Evolutionary conservation across 1,140 invertebrate genomes (phyloP), one percentile per base, ranked within the genome.

Genomic region (Vanessa tameamea): DNA sequence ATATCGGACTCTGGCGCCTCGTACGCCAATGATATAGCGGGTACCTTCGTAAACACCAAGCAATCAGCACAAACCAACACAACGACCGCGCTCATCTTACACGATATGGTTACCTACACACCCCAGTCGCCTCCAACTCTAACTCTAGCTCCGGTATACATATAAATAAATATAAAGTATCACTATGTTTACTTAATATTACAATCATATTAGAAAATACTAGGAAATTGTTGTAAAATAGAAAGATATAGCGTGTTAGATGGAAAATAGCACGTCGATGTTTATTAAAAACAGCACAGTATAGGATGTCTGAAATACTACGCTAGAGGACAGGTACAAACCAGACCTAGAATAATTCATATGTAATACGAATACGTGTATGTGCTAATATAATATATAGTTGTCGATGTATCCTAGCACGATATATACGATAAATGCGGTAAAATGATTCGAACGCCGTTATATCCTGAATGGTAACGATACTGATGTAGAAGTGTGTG

Each of bases 1-100:
- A 99, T 99, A 95, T 99, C 97, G 89, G 96, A 97, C 95, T 99
- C 98, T 90, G 98, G 97, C 94, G 96, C 96, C 95, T 99, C 98
- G 94, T 99, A 99, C 94, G 97, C 98, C 95, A 98, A 95, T 92
- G 97, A 98, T 95, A 99, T 98, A 94, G 98, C 97, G 93, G 97
- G 98, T 94, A 98, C 96, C 97, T 97, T 94, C 83, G 87, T 89
- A 90, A 92, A 93, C 89, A 91, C 86, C 90, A 93, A 90, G 83
- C 88, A 88, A 89, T 92, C 86, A 92, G 90, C 82, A 89, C 82
- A 87, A 80, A 82, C 81, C 87, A 86, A 84, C 82, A 87, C 79
- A 73, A 75, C 73, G 72, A 47, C 48, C 76, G 77, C 82, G 77
- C 69, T 66, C 67, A 51, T 71, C 79, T 81, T 76, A 85, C 78